A percentile compares a stretch with the other conserved stretches of the same genome.
Conservation (phyloP, 2,797 vertebrate genomes). For the Catharus ustulatus region DNA sequence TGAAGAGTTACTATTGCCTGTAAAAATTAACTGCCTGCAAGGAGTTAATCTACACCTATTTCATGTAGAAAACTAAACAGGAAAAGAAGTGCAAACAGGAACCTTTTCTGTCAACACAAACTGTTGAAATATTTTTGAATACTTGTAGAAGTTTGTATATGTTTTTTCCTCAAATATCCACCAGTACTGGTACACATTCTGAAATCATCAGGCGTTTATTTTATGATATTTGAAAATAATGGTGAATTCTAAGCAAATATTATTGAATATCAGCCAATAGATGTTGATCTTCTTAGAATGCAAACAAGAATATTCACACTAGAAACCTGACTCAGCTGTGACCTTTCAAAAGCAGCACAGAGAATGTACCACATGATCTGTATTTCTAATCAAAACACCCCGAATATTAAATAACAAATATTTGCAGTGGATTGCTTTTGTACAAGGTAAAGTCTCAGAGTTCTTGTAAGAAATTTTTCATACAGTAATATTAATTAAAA, state of each 20-base stretch:
- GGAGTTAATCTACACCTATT: neutral
- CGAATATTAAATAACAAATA: conserved; percentile 34
- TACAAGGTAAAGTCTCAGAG: neutral
- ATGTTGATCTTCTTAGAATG: neutral
- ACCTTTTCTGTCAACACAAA: neutral
- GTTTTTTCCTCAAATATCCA: neutral
- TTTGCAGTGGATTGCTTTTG: neutral
- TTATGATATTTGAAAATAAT: neutral
- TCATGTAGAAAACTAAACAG: neutral
- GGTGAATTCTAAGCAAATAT: neutral
- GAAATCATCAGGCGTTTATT: neutral
- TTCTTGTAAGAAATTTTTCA: neutral
- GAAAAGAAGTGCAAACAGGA: neutral
- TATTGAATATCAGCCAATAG: neutral
- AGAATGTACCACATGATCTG: neutral
- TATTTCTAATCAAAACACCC: conserved; percentile 2
- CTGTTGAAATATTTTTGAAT: neutral
- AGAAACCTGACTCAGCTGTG: neutral
- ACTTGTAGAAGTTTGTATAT: neutral
- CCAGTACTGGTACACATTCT: neutral
- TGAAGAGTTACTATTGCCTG: neutral
- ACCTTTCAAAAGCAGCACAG: conserved; percentile 27
- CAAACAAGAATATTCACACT: neutral
- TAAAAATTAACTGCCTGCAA: neutral
- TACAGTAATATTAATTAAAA: neutral